A percentile compares a stretch with the other conserved stretches of the same genome.
Evolutionary conservation across 2,797 vertebrate genomes (phyloP).

Genomic region (Hemibagrus guttatus): DNA sequence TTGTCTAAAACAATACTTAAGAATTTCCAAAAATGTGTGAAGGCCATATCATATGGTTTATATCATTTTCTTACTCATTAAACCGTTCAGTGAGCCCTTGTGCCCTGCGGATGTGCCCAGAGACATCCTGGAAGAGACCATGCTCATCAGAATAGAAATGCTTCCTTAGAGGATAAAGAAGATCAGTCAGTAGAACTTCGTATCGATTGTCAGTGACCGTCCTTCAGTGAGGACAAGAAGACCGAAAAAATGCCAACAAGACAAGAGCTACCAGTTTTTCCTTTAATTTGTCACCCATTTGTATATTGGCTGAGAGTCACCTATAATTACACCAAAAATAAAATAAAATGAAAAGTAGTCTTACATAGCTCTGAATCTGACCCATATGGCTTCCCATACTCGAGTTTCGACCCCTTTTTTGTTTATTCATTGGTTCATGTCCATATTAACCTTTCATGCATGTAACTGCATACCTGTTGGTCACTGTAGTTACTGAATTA

Average conservation of each 20-base stretch:
- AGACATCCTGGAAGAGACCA: neutral
- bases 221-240: neutral
- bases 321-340: neutral
- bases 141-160: neutral
- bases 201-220: neutral
- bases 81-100: neutral
- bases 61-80: too few species aligned
- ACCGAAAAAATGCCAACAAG: neutral
- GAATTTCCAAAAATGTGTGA: neutral
- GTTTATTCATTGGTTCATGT: neutral
- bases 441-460: neutral
- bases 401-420: neutral
- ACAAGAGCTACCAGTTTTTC: neutral
- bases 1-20: neutral
- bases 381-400: neutral
- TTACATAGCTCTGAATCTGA: neutral
- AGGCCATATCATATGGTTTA: neutral
- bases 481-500: slow-evolving; percentile 1
- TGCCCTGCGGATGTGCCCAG: neutral
- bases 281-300: neutral
- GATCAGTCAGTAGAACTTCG: neutral
- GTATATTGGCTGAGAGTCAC: neutral
- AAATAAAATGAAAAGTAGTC: neutral
- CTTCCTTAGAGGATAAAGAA: neutral
- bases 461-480: neutral